Conservation (phyloP, 2,797 vertebrate species). For the Sebastes baramenuke region DNA sequence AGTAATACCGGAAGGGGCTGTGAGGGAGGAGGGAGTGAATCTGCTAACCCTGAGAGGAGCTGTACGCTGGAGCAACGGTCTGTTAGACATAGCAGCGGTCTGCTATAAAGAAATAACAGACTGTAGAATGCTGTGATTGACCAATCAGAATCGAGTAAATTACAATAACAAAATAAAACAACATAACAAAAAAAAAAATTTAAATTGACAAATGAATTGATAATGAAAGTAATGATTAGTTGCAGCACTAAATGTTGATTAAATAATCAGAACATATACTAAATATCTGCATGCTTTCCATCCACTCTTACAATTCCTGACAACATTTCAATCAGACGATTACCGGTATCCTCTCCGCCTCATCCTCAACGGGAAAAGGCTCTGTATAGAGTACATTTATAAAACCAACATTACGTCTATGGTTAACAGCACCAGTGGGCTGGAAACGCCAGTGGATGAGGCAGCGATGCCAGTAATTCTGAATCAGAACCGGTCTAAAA, state of each 20-base stretch:
- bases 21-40: background rate
- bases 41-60: background rate
- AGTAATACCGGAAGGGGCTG: background rate
- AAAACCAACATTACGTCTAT: background rate
- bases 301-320: accelerated
- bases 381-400: background rate
- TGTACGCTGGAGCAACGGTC: background rate
- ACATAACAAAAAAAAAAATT: background rate
- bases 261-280: background rate
- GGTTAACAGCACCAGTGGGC: conserved; percentile 31
- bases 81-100: too few relatives aligned
- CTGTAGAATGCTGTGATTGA: too few relatives aligned
- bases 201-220: background rate
- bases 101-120: too few relatives aligned
- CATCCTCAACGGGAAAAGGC: background rate
- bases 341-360: background rate
- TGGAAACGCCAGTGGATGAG: conserved; percentile 15
- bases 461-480: conserved; percentile 26
- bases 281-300: background rate
- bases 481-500: conserved; percentile 54
- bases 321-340: background rate
- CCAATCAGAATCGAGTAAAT: background rate
- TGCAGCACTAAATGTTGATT: background rate
- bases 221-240: background rate
- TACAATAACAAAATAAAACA: background rate